Evolutionary conservation across 2,113 vertebrate genomes (phyloP), one percentile per base, ranked within the genome.

Genomic region (Elachura formosa): DNA sequence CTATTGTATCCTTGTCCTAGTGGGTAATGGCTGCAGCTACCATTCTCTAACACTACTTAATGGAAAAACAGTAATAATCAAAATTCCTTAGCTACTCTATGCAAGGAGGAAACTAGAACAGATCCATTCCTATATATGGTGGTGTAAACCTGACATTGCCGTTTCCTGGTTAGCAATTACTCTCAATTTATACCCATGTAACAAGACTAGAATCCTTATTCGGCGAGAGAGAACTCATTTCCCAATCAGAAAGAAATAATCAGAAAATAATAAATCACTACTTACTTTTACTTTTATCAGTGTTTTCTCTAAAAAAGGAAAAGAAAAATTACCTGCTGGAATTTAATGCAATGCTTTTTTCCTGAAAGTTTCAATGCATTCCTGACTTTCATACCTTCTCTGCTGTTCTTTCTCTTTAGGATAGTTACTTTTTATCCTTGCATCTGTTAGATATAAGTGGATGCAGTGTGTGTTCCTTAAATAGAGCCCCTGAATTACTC

Each of bases 381-480:
- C 11, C 18, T 10, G 22, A 28, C 9, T 46, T 20, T 66, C 9
- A 69, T 18, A 54, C 6, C 34, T 82, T 64, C 49, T n/a, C n/a
- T 68, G 25, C 38, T 38, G 61, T 51, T 36, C 17, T 62, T 84
- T 68, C 34, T 54, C 20, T 80, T 91, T 36, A 73, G 33, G 9
- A 58, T 15, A 20, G 10, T 33, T 74, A 59, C 10, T 14, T 90
- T 94, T 95, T 77, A 76, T 87, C 54, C 40, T 90, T 73, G 17
- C 0, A 0, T 72, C 49, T 80, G 29, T 73, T 76, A 58, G 63
- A 76, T 93, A 49, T 74, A 88, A 90, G 54, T 46, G 46, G 20
- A 94, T 94, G 18, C 36, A 86, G 68, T 33, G 45, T 49, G 81
- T 66, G 40, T 63, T 93, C 73, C 56, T 93, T 94, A 92, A 95